Conservation (phyloP, 2,113 vertebrate species). For the Australoheros scitulus region DNA sequence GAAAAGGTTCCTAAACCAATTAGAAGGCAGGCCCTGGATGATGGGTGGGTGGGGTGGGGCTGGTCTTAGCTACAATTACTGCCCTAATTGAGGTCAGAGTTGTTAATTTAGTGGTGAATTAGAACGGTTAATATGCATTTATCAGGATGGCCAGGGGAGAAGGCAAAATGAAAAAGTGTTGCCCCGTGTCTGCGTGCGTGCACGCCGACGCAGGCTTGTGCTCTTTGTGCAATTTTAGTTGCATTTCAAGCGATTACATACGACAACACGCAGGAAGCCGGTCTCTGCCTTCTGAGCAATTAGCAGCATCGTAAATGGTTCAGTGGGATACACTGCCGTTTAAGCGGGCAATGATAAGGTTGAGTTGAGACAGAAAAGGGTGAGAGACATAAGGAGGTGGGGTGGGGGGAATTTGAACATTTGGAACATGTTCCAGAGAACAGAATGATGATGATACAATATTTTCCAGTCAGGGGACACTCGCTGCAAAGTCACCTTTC, state of each 20-base stretch:
- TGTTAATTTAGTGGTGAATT: conserved; percentile 85
- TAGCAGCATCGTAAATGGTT: conserved; percentile 70
- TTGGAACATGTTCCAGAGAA: conserved; percentile 57
- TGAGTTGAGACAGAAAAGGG: conserved; percentile 48
- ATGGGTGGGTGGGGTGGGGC: conserved; percentile 36
- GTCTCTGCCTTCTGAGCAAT: conserved; percentile 66
- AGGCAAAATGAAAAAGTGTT: conserved; percentile 60
- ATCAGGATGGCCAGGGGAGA: conserved; percentile 81
- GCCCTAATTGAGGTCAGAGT: conserved; percentile 84
- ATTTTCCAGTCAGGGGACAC: conserved; percentile 59
- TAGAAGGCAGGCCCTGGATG: conserved; percentile 56
- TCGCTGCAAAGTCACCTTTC: conserved; percentile 63
- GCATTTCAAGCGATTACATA: conserved; percentile 66
- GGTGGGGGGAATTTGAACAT: not conserved
- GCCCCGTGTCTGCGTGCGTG: not conserved
- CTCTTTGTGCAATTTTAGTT: conserved; percentile 45
- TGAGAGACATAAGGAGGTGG: not conserved
- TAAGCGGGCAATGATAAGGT: conserved; percentile 60
- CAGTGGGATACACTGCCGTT: conserved; percentile 43
- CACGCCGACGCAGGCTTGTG: not conserved
- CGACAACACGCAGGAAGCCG: conserved; percentile 65
- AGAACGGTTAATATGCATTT: conserved; percentile 84
- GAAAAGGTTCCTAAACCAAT: conserved; percentile 76
- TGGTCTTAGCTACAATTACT: conserved; percentile 79
- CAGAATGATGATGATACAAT: conserved; percentile 67